Conservation (phyloP, 2,888 invertebrate species). For the Minunthozetes semirufus region DNA sequence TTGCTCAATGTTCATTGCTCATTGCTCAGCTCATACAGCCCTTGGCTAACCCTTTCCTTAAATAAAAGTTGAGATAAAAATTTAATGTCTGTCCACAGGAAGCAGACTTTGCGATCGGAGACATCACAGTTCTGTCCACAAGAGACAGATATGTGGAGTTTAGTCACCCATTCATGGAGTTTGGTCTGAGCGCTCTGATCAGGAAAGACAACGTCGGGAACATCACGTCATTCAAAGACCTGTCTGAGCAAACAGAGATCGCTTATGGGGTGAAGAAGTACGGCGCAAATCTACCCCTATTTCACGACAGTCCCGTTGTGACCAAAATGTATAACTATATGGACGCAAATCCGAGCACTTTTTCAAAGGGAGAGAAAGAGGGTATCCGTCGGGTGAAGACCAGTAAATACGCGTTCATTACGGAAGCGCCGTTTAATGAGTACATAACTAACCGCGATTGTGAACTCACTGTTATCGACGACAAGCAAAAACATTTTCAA, state of each 20-base stretch:
- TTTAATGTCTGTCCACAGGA: no score
- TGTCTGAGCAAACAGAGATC: conserved; percentile 86
- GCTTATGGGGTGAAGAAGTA: conserved; percentile 62
- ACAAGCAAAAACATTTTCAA: conserved; percentile 45
- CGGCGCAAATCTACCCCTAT: conserved; percentile 33
- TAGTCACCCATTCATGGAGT: conserved; percentile 30
- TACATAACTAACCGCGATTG: conserved; percentile 52
- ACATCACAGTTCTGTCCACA: conserved; percentile 28
- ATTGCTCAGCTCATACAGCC: no score
- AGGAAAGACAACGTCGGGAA: not conserved
- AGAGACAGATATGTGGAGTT: conserved; percentile 32
- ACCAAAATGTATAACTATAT: conserved; percentile 36
- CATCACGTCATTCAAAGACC: conserved; percentile 58
- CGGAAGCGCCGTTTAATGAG: conserved; percentile 54
- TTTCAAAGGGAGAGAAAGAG: conserved; percentile 53
- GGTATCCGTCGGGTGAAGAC: conserved; percentile 57
- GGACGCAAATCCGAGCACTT: conserved; percentile 31
- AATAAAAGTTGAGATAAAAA: no score
- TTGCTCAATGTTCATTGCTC: no score
- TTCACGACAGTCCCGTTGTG: conserved; percentile 29
- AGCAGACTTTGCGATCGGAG: conserved; percentile 34
- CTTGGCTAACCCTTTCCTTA: no score
- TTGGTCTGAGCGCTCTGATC: conserved; percentile 27
- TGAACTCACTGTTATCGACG: conserved; percentile 54
- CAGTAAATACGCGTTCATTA: conserved; percentile 53